These are phyloP conservation scores for Camponotus pennsylvanicus DNA, from an alignment of 1,140 invertebrate species.

Conservation along the genomic window DNA sequence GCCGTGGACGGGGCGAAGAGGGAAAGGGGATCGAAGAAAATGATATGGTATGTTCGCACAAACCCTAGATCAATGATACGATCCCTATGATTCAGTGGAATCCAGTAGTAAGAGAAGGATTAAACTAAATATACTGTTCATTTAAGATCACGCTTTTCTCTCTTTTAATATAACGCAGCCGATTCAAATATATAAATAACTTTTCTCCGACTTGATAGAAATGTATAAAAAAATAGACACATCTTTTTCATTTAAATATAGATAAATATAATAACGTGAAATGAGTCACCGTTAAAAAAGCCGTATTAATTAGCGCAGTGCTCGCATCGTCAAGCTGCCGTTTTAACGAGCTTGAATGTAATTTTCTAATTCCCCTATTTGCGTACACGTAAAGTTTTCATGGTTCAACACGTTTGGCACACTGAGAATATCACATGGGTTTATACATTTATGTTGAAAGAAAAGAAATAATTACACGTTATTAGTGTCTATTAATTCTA, in stretches of 20 bases:
- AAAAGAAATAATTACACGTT: neutral
- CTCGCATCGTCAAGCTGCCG: neutral
- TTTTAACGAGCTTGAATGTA: conserved; percentile 26
- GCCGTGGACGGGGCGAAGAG: neutral
- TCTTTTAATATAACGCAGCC: neutral
- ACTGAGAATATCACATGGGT: neutral
- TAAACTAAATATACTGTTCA: conserved; percentile 55
- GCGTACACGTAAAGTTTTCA: neutral
- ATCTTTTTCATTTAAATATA: conserved; percentile 31
- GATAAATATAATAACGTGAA: conserved; percentile 33
- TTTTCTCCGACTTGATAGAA: neutral
- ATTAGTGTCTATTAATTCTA: conserved; percentile 8
- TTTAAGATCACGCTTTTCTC: conserved; percentile 19
- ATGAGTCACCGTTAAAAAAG: conserved; percentile 31
- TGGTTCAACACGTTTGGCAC: neutral
- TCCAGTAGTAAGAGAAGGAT: conserved; percentile 39
- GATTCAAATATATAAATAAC: conserved; percentile 44
- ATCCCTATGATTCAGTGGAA: conserved; percentile 50
- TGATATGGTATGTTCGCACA: conserved; percentile 24
- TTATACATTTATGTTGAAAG: neutral
- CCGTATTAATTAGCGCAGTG: conserved; percentile 34
- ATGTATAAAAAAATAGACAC: neutral
- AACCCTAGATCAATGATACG: conserved; percentile 47
- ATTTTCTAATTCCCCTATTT: conserved; percentile 29
- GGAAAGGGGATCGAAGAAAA: conserved; percentile 17